Percentiles rank a stretch among this genome's conserved stretches.
Evolutionary conservation across 2,113 vertebrate species (phyloP).

Genomic region (Sander lucioperca): DNA sequence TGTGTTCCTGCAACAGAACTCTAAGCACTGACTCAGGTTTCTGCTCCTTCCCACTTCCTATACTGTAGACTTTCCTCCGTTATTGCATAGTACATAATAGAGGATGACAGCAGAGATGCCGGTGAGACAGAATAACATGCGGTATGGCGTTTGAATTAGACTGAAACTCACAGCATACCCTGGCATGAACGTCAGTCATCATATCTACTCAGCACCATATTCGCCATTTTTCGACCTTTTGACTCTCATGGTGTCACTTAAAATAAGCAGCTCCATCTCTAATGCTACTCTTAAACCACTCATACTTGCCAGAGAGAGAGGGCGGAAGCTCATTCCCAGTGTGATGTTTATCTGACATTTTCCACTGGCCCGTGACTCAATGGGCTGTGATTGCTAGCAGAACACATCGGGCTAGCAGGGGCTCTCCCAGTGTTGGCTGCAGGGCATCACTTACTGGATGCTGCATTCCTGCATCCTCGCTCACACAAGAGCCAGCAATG

Average conservation of each 20-base stretch:
- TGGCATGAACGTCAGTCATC: conserved; percentile 39
- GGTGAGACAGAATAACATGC: conserved; percentile 53
- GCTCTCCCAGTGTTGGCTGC: conserved; percentile 43
- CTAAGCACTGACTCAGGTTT: conserved; percentile 44
- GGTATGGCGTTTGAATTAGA: conserved; percentile 55
- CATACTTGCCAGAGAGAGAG: conserved; percentile 47
- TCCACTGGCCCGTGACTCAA: conserved; percentile 73
- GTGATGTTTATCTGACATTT: conserved; percentile 82
- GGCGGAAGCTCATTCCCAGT: conserved; percentile 70
- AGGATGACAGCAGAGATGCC: conserved; percentile 55
- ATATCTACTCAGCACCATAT: conserved; percentile 46
- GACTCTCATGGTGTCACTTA: conserved; percentile 72
- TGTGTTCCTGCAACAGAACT: conserved; percentile 18
- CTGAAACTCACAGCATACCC: conserved; percentile 43
- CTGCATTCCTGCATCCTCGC: conserved; percentile 52
- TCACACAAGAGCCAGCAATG: conserved; percentile 45
- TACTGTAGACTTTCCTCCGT: conserved; percentile 15
- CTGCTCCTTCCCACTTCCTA: conserved; percentile 29
- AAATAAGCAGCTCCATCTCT: conserved; percentile 75
- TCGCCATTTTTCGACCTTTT: conserved; percentile 71
- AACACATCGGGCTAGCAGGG: conserved; percentile 57
- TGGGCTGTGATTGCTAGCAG: conserved; percentile 71
- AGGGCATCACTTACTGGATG: conserved; percentile 66
- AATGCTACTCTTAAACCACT: conserved; percentile 78
- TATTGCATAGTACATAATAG: conserved; percentile 43